Conservation (phyloP, 2,113 vertebrate species). For the Eurypyga helias region DNA sequence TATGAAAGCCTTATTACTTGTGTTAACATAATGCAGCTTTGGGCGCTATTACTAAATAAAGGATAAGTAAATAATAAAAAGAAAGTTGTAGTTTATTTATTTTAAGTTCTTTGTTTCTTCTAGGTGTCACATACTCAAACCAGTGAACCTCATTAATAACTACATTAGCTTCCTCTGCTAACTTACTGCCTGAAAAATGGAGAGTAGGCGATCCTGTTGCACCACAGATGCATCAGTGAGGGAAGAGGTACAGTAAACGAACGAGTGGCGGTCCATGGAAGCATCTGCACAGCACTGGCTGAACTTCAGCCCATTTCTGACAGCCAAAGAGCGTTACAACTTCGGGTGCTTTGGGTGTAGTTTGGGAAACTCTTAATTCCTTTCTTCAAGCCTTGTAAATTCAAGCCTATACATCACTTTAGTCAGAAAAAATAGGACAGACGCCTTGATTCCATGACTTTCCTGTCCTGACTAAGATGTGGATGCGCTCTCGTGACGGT, state of each 20-base stretch:
- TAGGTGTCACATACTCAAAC: neutral
- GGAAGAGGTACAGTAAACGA: neutral
- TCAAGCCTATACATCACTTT: neutral
- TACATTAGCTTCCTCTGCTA: neutral
- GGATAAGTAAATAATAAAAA: constrained; percentile 5
- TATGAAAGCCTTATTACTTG: constrained; percentile 49
- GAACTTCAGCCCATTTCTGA: neutral
- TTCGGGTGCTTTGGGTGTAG: neutral
- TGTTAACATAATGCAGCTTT: constrained; percentile 65
- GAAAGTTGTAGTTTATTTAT: neutral
- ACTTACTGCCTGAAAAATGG: neutral
- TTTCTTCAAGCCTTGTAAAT: neutral
- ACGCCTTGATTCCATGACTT: neutral
- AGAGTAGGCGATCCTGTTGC: neutral
- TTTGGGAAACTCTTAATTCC: neutral
- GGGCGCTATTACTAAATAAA: constrained; percentile 70
- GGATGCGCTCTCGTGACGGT: neutral
- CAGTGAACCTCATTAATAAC: neutral
- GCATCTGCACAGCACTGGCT: neutral
- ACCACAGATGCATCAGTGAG: neutral
- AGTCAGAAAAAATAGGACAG: neutral
- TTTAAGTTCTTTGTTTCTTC: neutral
- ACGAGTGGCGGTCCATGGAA: neutral
- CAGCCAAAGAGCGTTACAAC: neutral
- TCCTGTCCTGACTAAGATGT: neutral